Evolutionary conservation across 37 sponge, comb jelly and placozoan species (phyloP).

Genomic region (Hormiphora californensis): DNA sequence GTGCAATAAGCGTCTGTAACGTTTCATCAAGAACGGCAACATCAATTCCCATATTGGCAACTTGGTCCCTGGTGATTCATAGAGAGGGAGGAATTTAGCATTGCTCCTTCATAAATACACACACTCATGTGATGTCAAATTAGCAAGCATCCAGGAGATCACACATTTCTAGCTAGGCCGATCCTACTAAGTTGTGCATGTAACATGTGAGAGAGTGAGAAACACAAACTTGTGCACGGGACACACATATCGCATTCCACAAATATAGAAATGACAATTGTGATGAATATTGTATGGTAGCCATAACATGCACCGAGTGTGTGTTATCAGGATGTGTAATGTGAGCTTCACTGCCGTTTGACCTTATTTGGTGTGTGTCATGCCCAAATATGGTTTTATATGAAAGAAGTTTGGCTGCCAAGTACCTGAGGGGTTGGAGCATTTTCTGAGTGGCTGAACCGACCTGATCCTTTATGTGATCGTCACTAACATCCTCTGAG

Average conservation of each 20-base stretch:
- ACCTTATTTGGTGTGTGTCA: too few relatives aligned
- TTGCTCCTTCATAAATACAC: neutral
- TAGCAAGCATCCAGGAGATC: neutral
- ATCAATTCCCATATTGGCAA: neutral
- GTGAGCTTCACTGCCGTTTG: too few relatives aligned
- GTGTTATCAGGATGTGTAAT: too few relatives aligned
- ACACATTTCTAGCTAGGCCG: too few relatives aligned
- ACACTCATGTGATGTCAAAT: neutral
- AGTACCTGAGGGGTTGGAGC: constrained; percentile 10
- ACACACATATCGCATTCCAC: too few relatives aligned
- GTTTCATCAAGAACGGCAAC: neutral
- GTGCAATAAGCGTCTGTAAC: neutral
- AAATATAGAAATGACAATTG: too few relatives aligned
- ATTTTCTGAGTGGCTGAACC: neutral
- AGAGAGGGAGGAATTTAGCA: neutral
- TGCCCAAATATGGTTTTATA: neutral
- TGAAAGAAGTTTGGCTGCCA: neutral
- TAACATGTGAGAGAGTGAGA: too few relatives aligned
- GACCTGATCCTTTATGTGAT: constrained; percentile 1
- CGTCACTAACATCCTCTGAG: neutral
- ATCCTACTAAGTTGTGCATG: too few relatives aligned
- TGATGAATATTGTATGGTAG: too few relatives aligned
- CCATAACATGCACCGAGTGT: too few relatives aligned
- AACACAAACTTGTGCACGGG: too few relatives aligned
- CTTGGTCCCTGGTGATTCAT: neutral